Base-by-base conservation (phyloP, 2,888 invertebrate species). In the Smittia aterrima region DNA sequence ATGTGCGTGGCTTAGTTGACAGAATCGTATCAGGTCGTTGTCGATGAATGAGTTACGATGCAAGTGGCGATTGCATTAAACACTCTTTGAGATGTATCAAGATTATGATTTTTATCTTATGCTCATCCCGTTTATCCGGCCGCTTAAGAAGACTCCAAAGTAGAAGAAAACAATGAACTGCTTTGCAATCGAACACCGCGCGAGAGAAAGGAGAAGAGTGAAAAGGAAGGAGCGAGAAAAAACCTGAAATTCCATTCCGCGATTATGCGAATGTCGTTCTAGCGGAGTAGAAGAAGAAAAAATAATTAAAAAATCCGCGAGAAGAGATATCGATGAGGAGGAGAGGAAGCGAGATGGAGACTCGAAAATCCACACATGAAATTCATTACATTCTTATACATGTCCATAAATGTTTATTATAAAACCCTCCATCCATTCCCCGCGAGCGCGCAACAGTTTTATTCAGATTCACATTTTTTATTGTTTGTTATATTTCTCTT, bases 221-320 rank as follows among this genome's bases (percentile, higher is more conserved):
- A 27, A 25, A 66, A 66, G 25, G 32, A 66, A 66, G 20, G 16
- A 66, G 32, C 22, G 32, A 18, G 66, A 18, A 66, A 13, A 66
- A 66, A 66, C 32, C 66, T 66, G 66, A 66, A 66, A 66, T 66
- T 66, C 66, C 66, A 66, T 66, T 66, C 66, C 66, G 32, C 47
- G 25, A 66, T 66, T 68, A 68, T 66, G 68, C 25, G 68, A 68
- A 68, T 68, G 68, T 68, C 68, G 68, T 68, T 68, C 68, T 68
- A 68, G 68, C 68, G 16, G 20, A 18, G 20, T 32, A 11, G 68
- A 47, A 68, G 68, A 68, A 41, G 24, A 67, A 68, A 41, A 68
- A 58, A 58, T 58, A 58, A 58, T 58, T 58, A 58, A 58, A 58
- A 47, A 58, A 22, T 22, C 58, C 58, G 58, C 58, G 58, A 47